A percentile compares a stretch with the other conserved stretches of the same genome.
These are phyloP conservation scores for Cetonia aurata DNA, from an alignment of 2,888 invertebrate species.

Conservation along the genomic window DNA sequence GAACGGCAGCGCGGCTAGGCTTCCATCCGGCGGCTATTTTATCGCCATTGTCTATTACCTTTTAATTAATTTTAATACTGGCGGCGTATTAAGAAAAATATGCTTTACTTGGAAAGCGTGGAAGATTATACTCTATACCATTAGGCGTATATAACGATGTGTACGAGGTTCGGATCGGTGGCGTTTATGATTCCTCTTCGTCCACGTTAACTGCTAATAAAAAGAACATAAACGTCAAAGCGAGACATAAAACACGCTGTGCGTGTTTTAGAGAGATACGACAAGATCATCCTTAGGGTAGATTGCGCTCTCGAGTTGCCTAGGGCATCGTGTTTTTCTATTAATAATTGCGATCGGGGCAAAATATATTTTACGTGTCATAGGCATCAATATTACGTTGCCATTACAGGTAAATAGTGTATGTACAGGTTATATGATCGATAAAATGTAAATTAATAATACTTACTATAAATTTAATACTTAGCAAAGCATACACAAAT, in stretches of 20 bases:
- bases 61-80: constrained; percentile 38
- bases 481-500: too few species aligned
- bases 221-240: constrained; percentile 64
- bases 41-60: constrained; percentile 21
- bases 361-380: constrained; percentile 4
- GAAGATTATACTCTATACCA: constrained; percentile 17
- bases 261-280: constrained; percentile 64
- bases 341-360: constrained; percentile 33
- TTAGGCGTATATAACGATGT: not conserved
- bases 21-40: constrained; percentile 20
- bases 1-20: constrained; percentile 10
- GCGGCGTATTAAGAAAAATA: constrained; percentile 17
- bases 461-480: too few species aligned
- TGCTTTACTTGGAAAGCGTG: constrained; percentile 21
- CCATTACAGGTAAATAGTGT: constrained; percentile 12
- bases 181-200: constrained; percentile 50
- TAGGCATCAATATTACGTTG: not conserved
- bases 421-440: not conserved
- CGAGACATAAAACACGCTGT: constrained; percentile 62
- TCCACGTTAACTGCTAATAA: constrained; percentile 64
- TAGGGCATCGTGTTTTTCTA: constrained; percentile 29
- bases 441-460: not conserved
- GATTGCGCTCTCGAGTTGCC: constrained; percentile 20
- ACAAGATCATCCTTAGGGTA: constrained; percentile 54
- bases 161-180: constrained; percentile 16